These are phyloP conservation scores for Thumatha senex DNA, from an alignment of 2,888 invertebrate species.

Conservation along the genomic window DNA sequence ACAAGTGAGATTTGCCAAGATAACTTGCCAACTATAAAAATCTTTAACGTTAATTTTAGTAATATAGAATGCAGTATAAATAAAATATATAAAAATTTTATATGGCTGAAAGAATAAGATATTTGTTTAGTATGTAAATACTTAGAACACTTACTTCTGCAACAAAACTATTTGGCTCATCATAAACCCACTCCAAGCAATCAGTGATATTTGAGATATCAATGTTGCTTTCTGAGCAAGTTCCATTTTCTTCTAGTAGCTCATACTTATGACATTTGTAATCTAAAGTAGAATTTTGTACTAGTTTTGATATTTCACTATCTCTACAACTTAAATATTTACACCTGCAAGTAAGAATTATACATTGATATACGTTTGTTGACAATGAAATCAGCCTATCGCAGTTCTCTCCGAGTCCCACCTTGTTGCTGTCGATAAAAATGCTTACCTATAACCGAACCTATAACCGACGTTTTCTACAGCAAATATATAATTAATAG, in stretches of 20 bases:
- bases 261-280: slow-evolving; percentile 25
- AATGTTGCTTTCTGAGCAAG: slow-evolving; percentile 15
- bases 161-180: slow-evolving; percentile 23
- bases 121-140: neutral
- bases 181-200: slow-evolving; percentile 26
- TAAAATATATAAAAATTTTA: neutral
- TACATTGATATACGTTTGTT: neutral
- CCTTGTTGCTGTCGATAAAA: neutral
- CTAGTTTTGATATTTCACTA: slow-evolving; percentile 9
- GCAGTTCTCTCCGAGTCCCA: neutral
- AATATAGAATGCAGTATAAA: neutral
- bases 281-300: slow-evolving; percentile 15
- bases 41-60: too few species aligned
- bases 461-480: slow-evolving; percentile 29
- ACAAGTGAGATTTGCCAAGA: too few species aligned
- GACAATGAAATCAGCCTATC: neutral
- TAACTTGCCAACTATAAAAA: too few species aligned
- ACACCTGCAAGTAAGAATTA: slow-evolving; percentile 17
- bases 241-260: slow-evolving; percentile 1
- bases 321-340: slow-evolving; percentile 14
- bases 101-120: neutral
- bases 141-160: slow-evolving; percentile 23
- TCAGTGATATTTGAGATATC: slow-evolving; percentile 2
- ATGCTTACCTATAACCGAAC: slow-evolving; percentile 7
- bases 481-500: slow-evolving; percentile 31